phyloP scores from a whole-genome alignment of 2,113 vertebrate genomes.

The Lagopus leucura region DNA sequence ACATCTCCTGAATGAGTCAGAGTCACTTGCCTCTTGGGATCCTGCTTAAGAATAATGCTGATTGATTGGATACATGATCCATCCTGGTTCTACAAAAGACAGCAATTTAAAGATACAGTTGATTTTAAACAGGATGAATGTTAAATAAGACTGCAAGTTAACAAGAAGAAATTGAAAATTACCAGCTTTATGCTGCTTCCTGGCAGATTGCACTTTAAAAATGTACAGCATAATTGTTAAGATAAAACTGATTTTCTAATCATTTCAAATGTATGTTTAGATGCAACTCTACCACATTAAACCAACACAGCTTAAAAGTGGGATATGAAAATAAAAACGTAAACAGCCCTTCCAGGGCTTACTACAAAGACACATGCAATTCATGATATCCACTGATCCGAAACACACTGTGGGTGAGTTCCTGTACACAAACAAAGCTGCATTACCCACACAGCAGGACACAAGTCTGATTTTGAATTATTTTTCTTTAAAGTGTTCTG shows the following conservation, averaged over 20 bases:
- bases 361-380: neutral
- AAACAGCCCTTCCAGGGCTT: neutral
- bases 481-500: neutral
- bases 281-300: neutral
- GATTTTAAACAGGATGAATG: neutral
- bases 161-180: neutral
- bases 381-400: neutral
- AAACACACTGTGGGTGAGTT: neutral
- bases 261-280: neutral
- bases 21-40: constrained; percentile 91
- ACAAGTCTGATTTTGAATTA: neutral
- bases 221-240: neutral
- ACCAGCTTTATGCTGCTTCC: neutral
- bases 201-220: neutral
- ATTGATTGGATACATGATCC: constrained; percentile 94
- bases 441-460: neutral
- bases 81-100: constrained; percentile 87
- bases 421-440: neutral
- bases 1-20: constrained; percentile 91
- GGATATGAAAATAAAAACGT: neutral
- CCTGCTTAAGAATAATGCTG: constrained; percentile 89
- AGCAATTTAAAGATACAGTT: neutral
- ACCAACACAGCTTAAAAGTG: neutral
- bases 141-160: neutral
- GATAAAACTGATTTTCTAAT: neutral